phyloP scores from a whole-genome alignment of 2,888 invertebrate genomes.

The Drosophila nigricruria region DNA sequence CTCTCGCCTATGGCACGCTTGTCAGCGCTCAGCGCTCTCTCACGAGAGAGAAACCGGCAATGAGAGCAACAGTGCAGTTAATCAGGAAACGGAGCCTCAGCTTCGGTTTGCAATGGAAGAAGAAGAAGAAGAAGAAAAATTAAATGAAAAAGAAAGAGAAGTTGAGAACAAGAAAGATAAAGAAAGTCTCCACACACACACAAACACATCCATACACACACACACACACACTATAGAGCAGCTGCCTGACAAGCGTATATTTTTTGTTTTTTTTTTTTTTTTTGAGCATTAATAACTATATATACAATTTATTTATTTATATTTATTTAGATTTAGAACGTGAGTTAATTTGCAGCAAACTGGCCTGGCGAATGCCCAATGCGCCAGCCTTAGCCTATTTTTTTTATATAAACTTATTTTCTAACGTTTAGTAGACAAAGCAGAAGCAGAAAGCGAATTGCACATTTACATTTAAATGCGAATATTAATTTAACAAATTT shows the following conservation, averaged over 20 bases:
- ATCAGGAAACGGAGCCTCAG: constrained; percentile 19
- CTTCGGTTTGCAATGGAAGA: constrained; percentile 14
- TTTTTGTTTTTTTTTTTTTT: constrained; percentile 78
- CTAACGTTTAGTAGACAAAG: constrained; percentile 40
- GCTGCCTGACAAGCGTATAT: constrained; percentile 75
- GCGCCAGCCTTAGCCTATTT: constrained; percentile 48
- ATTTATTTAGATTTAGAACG: constrained; percentile 79
- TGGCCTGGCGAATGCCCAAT: constrained; percentile 29
- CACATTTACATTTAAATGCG: constrained; percentile 55
- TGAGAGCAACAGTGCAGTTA: constrained; percentile 50
- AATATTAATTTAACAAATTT: constrained; percentile 36
- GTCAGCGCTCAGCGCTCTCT: constrained; percentile 57
- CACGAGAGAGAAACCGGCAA: constrained; percentile 40
- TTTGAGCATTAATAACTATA: constrained; percentile 63
- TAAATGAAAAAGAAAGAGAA: background rate
- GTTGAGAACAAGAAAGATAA: background rate
- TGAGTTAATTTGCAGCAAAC: constrained; percentile 62
- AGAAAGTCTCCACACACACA: constrained; percentile 16
- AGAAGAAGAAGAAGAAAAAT: background rate
- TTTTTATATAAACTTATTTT: constrained; percentile 44
- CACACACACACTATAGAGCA: constrained; percentile 30
- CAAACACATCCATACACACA: constrained; percentile 20
- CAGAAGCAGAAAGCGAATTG: constrained; percentile 30
- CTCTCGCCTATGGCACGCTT: constrained; percentile 62
- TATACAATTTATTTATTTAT: constrained; percentile 82